These are phyloP conservation scores for Rhaphigaster nebulosa DNA, from an alignment of 2,888 invertebrate genomes.

Conservation along the genomic window DNA sequence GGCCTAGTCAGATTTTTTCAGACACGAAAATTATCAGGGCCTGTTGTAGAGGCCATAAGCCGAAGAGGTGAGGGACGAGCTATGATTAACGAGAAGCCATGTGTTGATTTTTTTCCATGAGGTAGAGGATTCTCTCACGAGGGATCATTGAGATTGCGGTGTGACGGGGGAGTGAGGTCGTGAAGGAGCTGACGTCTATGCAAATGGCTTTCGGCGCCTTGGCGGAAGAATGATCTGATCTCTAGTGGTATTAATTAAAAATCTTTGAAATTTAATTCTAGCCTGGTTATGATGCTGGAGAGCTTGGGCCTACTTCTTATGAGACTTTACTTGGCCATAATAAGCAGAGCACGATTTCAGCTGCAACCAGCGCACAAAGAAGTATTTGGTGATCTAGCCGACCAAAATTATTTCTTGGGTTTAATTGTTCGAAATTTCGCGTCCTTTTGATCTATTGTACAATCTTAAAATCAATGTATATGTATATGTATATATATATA, in stretches of 20 bases:
- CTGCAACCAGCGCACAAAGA: slow-evolving; percentile 17
- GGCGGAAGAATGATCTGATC: background rate
- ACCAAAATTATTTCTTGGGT: too few relatives aligned
- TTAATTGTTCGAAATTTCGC: too few relatives aligned
- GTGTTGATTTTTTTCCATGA: slow-evolving; percentile 39
- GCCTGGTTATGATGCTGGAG: background rate
- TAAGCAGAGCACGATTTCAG: slow-evolving; percentile 29
- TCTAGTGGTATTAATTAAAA: slow-evolving; percentile 26
- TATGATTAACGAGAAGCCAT: slow-evolving; percentile 49
- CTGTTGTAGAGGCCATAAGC: slow-evolving; percentile 11
- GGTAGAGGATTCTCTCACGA: slow-evolving; percentile 38
- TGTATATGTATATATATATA: too few relatives aligned
- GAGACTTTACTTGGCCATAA: background rate
- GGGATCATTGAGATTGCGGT: slow-evolving; percentile 26
- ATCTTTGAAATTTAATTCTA: background rate
- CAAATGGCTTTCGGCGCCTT: slow-evolving; percentile 45
- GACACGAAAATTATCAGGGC: slow-evolving; percentile 4
- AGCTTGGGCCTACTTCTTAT: background rate
- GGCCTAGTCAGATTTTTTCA: background rate
- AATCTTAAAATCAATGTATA: too few relatives aligned
- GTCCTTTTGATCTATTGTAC: too few relatives aligned
- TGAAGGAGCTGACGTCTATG: slow-evolving; percentile 41
- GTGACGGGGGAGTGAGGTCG: slow-evolving; percentile 36
- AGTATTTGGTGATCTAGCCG: too few relatives aligned
- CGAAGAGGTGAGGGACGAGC: slow-evolving; percentile 22